Evolutionary conservation across 92 coral and sea anemone species (phyloP).

Genomic region (Zoanthus solanderi): DNA sequence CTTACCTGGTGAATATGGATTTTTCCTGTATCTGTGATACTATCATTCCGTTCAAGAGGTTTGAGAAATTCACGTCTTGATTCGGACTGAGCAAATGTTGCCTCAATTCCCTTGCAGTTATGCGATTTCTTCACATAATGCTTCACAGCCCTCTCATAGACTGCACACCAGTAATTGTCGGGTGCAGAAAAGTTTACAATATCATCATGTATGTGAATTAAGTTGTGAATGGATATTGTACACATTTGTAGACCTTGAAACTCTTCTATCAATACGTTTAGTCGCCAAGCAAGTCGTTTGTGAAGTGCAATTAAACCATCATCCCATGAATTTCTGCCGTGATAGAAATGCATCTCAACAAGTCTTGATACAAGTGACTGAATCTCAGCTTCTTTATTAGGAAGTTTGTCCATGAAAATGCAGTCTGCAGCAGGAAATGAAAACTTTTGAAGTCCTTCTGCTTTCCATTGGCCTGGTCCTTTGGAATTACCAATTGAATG

Average conservation of each 20-base stretch:
- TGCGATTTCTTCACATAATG: constrained; percentile 44
- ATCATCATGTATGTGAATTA: constrained; percentile 74
- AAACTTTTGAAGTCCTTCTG: constrained; percentile 73
- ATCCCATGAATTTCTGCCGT: constrained; percentile 82
- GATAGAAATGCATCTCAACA: constrained; percentile 61
- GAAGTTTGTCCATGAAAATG: constrained; percentile 53
- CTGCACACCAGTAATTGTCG: constrained; percentile 84
- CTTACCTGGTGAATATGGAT: too few species aligned
- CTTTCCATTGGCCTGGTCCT: constrained; percentile 73
- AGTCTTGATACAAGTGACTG: constrained; percentile 68
- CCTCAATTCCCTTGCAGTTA: too few species aligned
- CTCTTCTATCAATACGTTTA: constrained; percentile 74
- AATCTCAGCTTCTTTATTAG: constrained; percentile 61
- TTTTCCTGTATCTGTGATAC: too few species aligned
- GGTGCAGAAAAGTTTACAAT: constrained; percentile 68
- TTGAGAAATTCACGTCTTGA: too few species aligned
- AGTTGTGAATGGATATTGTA: constrained; percentile 76
- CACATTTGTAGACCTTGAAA: constrained; percentile 80
- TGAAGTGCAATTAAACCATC: constrained; percentile 64
- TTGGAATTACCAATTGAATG: constrained; percentile 57
- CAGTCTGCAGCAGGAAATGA: constrained; percentile 69
- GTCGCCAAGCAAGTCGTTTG: constrained; percentile 64
- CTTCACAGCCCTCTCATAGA: constrained; percentile 80
- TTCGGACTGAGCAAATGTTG: too few species aligned
- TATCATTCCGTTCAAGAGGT: too few species aligned